Conservation (phyloP, 1,140 invertebrate genomes). For the Zaprionus nigranus region DNA sequence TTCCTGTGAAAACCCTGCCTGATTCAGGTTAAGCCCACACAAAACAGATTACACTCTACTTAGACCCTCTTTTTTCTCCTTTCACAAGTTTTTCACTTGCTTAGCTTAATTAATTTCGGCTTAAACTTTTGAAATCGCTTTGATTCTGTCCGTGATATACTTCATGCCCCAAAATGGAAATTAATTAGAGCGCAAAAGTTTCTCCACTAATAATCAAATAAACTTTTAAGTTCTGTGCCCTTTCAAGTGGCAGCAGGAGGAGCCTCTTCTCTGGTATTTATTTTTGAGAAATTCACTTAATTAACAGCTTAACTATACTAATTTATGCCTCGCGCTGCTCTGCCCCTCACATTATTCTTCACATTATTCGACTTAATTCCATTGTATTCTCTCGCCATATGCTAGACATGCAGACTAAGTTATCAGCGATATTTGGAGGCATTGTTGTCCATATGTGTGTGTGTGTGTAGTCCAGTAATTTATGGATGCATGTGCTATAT, state of each 20-base stretch:
- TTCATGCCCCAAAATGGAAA: neutral
- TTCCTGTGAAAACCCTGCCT: too few species aligned
- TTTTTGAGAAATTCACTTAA: constrained; percentile 61
- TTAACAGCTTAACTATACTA: constrained; percentile 72
- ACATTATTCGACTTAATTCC: constrained; percentile 14
- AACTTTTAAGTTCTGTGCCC: constrained; percentile 15
- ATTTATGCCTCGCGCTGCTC: constrained; percentile 51
- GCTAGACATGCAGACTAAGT: constrained; percentile 20
- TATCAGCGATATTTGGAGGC: constrained; percentile 43
- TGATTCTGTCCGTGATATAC: neutral
- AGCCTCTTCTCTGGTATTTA: constrained; percentile 27
- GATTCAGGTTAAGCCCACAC: too few species aligned
- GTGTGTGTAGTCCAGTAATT: constrained; percentile 31
- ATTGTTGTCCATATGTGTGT: constrained; percentile 31
- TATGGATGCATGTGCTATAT: constrained; percentile 40
- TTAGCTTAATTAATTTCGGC: neutral
- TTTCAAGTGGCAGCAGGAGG: neutral
- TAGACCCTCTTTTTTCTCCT: too few species aligned
- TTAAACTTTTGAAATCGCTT: neutral
- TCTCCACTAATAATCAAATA: neutral
- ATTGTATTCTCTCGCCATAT: constrained; percentile 59
- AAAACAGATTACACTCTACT: too few species aligned
- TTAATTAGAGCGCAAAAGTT: constrained; percentile 4
- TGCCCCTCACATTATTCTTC: neutral
- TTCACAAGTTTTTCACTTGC: neutral